A percentile compares a stretch with the other conserved stretches of the same genome.
These are phyloP conservation scores for Odontamblyopus lacepedii DNA, from an alignment of 2,797 vertebrate genomes.

Conservation along the genomic window DNA sequence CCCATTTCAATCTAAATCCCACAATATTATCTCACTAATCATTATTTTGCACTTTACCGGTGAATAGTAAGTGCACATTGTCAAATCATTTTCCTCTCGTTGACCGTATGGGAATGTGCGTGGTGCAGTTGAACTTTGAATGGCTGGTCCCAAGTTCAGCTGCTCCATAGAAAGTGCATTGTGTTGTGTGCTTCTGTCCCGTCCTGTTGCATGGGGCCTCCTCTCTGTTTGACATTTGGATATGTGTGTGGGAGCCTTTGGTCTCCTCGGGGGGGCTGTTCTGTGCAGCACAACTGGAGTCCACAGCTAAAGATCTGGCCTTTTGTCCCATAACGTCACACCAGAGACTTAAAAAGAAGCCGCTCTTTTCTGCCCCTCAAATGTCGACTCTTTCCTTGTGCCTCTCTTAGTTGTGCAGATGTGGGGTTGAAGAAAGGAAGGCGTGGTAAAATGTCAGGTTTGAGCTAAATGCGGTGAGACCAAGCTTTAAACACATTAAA, in stretches of 20 bases:
- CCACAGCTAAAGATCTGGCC: slow-evolving; percentile 44
- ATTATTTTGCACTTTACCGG: background rate
- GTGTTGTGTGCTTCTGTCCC: slow-evolving; percentile 39
- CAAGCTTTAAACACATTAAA: background rate
- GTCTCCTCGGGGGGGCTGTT: slow-evolving; percentile 39
- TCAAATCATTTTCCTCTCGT: background rate
- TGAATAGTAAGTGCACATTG: slow-evolving; percentile 13
- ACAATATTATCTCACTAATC: too few species aligned
- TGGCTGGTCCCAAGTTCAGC: slow-evolving; percentile 44
- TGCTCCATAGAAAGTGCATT: slow-evolving; percentile 57
- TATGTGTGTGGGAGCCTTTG: slow-evolving; percentile 50
- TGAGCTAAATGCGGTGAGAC: background rate
- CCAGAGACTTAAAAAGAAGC: slow-evolving; percentile 31
- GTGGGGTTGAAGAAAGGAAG: slow-evolving; percentile 6
- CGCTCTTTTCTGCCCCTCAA: slow-evolving; percentile 33
- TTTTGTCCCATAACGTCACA: slow-evolving; percentile 42
- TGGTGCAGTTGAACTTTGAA: slow-evolving; percentile 57
- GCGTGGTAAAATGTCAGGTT: slow-evolving; percentile 1
- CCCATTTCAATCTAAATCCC: too few species aligned
- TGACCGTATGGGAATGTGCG: slow-evolving; percentile 61
- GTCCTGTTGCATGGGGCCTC: slow-evolving; percentile 31
- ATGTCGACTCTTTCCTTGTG: slow-evolving; percentile 25
- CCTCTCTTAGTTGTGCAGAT: slow-evolving; percentile 12
- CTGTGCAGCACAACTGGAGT: slow-evolving; percentile 61
- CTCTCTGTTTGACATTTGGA: slow-evolving; percentile 69